Evolutionary conservation across 1,140 invertebrate genomes (phyloP), one percentile per base, ranked within the genome.

Genomic region (Drosophila trapezifrons): DNA sequence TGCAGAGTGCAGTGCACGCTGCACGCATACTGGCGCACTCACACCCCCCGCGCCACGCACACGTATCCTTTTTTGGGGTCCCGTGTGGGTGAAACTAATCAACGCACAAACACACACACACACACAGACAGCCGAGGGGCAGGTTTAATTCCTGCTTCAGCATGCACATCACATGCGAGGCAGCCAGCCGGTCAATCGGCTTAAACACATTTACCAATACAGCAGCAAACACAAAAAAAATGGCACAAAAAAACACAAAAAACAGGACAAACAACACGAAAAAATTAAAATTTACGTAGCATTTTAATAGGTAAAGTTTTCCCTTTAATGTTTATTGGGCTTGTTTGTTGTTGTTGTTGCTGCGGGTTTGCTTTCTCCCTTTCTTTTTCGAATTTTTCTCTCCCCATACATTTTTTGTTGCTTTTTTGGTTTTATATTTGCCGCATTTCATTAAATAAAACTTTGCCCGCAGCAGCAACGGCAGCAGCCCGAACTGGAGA

Each of bases 381-480:
- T 66, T 37, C 45, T 66, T 69, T 69, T 71, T 47, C 25, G n/a
- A 47, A 67, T 71, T 49, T 49, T 75, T n/a, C 60, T n/a, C 37
- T 2, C 47, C 4, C 37, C 42, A 66, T 57, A 32, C 22, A 18
- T 45, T 35, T 43, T 59, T 65, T 49, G 62, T 79, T 80, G 47
- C 59, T 51, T 59, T 52, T 73, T 73, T 49, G 35, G 49, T 74
- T 47, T 75, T 56, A 77, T 85, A 87, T 87, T 77, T 87, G 79
- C 83, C 83, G 84, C 83, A 86, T 86, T 86, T 86, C 83, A 86
- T 86, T 86, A 86, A 86, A 83, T 69, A 87, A 86, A 86, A 87
- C 71, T 86, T 86, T 79, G 43, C 64, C 84, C 71, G 69, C 65
- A 80, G 60, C 76, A 72, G 57, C 38, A 80, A 42, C 52, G 35